phyloP scores from a whole-genome alignment of 30 jellyfish, hydroid and myxozoan species.

The Cassiopea andromeda region DNA sequence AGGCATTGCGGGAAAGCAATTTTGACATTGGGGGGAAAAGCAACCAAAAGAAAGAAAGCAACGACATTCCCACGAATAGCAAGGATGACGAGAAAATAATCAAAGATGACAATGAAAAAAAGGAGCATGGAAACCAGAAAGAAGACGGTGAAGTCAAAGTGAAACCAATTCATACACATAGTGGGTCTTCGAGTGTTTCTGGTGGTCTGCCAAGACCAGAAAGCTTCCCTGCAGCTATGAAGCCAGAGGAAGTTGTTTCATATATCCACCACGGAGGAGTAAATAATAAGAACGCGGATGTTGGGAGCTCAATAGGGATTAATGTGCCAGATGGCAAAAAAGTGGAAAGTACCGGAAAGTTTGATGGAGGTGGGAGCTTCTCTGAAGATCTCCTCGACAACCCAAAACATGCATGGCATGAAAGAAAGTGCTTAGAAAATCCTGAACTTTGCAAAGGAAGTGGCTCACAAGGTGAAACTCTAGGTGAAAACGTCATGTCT shows the following conservation, averaged over 20 bases:
- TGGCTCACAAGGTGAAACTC: neutral
- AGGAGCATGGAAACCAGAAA: neutral
- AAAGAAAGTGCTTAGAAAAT: conserved; percentile 11
- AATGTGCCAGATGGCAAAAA: neutral
- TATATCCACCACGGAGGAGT: neutral
- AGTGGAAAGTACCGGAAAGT: neutral
- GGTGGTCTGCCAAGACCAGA: neutral
- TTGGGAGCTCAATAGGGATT: neutral
- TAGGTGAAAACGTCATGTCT: neutral
- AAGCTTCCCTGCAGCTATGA: neutral
- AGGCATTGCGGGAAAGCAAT: conserved; percentile 59
- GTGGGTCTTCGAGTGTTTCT: neutral
- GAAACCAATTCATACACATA: neutral
- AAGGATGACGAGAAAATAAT: neutral
- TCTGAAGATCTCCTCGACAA: neutral
- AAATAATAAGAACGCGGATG: neutral
- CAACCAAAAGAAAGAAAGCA: neutral
- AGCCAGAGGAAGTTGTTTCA: conserved; percentile 9
- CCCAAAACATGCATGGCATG: conserved; percentile 39
- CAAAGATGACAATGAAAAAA: neutral
- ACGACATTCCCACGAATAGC: neutral
- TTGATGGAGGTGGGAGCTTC: neutral
- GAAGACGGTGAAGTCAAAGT: neutral
- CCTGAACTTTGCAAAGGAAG: conserved; percentile 35
- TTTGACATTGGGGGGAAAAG: conserved; percentile 35